Evolutionary conservation across 2,888 invertebrate species (phyloP).

Genomic region (Drosophila emarginata): DNA sequence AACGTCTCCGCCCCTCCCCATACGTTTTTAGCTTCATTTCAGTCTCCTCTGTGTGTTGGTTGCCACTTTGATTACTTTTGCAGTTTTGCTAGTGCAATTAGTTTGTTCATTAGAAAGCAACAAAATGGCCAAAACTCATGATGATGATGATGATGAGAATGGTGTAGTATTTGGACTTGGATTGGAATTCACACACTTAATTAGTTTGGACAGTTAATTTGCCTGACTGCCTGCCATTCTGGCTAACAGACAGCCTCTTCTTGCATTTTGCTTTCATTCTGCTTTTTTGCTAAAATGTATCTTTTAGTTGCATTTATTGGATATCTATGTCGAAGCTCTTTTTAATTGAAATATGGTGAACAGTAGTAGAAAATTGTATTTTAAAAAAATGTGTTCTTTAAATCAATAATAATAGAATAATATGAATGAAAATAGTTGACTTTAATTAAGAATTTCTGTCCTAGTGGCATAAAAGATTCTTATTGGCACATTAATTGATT

Average conservation of each 20-base stretch:
- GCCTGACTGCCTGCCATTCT: conserved; percentile 9
- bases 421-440: too few relatives aligned
- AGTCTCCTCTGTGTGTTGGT: conserved; percentile 22
- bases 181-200: conserved; percentile 77
- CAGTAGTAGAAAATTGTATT: too few relatives aligned
- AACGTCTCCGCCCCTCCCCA: background rate
- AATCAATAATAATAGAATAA: too few relatives aligned
- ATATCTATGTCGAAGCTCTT: too few relatives aligned
- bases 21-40: background rate
- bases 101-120: conserved; percentile 75
- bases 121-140: conserved; percentile 37
- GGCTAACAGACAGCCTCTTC: conserved; percentile 26
- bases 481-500: too few relatives aligned
- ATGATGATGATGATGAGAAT: background rate
- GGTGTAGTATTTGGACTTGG: conserved; percentile 22
- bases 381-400: too few relatives aligned
- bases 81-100: conserved; percentile 72
- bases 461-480: too few relatives aligned
- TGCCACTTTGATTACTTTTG: conserved; percentile 70
- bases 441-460: too few relatives aligned
- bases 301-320: conserved; percentile 48
- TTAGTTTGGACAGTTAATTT: conserved; percentile 46
- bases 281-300: conserved; percentile 34
- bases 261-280: conserved; percentile 30
- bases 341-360: too few relatives aligned